Base-by-base conservation (phyloP, 2,113 vertebrate species). In the Marmota flaviventris region DNA sequence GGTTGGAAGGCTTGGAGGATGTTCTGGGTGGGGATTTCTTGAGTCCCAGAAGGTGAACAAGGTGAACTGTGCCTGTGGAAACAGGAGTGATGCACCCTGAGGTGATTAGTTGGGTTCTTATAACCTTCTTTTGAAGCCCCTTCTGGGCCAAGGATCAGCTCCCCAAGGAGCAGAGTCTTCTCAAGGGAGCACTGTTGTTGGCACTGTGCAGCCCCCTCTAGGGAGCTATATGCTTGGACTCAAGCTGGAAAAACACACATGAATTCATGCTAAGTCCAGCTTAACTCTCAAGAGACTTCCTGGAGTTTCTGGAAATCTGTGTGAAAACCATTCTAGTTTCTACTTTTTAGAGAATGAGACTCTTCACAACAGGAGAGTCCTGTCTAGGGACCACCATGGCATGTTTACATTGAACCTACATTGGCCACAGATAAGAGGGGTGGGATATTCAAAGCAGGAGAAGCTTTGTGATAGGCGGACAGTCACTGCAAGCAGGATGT, bases 341-440 rank as follows among this genome's bases (percentile, higher is more conserved):
- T 79, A 17, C n/a, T 70, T 91, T 8, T 16, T 76, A 70, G 61
- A 53, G 42, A 79, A 37, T 4, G 37, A 91, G 27, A 56, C 27
- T 69, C 53, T 94, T 39, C 6, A 34, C 13, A 24, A 25, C 0
- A 25, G 32, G 11, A 32, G 76, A 39, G 1, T 7, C 32, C 69
- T 34, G 17, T 18, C 4, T 53, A 2, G 2, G 2, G 53, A 24
- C 14, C 14, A 18, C 22, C 3, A 1, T 1, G 9, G 10, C 42
- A 72, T 1, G 6, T 14, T 14, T 1, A 32, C 17, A 27, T 1
- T 32, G 53, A 82, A 65, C 18, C 76, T 39, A 24, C 10, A 9
- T n/a, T 86, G 73, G 63, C 42, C 22, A 51, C 25, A 34, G 12
- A 61, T 12, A 3, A 39, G 10, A 29, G 9, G 0, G 2, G 17